phyloP scores from a whole-genome alignment of 1,140 invertebrate species.

The Maconellicoccus hirsutus region DNA sequence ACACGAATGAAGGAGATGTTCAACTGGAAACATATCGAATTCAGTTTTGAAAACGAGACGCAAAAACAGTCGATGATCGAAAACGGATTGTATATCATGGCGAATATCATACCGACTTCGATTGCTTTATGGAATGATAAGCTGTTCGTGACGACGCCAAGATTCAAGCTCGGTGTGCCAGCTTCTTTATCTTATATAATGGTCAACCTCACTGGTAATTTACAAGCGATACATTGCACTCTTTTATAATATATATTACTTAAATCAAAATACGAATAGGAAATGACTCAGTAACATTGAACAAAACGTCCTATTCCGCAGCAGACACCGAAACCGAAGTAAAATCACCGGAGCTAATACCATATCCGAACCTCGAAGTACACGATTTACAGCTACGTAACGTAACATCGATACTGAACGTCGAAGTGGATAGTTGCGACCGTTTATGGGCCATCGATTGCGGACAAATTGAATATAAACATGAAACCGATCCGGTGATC shows the following conservation, averaged over 20 bases:
- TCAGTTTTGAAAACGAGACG: constrained; percentile 49
- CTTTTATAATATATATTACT: too few relatives aligned
- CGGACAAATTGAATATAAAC: constrained; percentile 46
- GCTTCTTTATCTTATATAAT: constrained; percentile 58
- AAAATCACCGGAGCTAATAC: constrained; percentile 50
- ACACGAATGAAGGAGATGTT: constrained; percentile 43
- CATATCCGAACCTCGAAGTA: constrained; percentile 51
- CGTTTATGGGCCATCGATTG: constrained; percentile 64
- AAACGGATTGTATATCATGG: constrained; percentile 46
- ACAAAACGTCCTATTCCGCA: too few relatives aligned
- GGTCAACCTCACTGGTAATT: constrained; percentile 32
- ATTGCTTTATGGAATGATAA: constrained; percentile 58
- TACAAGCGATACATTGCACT: too few relatives aligned
- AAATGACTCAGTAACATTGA: too few relatives aligned
- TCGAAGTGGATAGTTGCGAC: constrained; percentile 53
- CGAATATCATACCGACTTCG: constrained; percentile 57
- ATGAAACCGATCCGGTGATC: constrained; percentile 44
- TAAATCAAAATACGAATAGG: too few relatives aligned
- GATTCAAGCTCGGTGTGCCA: constrained; percentile 56
- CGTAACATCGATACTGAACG: constrained; percentile 38
- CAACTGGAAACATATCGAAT: constrained; percentile 53
- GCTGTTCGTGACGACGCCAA: constrained; percentile 60
- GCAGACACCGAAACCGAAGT: constrained; percentile 12
- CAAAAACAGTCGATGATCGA: constrained; percentile 45
- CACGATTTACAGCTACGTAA: constrained; percentile 39